Evolutionary conservation across 2,888 invertebrate species (phyloP), one percentile per base, ranked within the genome.

Genomic region (Ditula angustiorana): DNA sequence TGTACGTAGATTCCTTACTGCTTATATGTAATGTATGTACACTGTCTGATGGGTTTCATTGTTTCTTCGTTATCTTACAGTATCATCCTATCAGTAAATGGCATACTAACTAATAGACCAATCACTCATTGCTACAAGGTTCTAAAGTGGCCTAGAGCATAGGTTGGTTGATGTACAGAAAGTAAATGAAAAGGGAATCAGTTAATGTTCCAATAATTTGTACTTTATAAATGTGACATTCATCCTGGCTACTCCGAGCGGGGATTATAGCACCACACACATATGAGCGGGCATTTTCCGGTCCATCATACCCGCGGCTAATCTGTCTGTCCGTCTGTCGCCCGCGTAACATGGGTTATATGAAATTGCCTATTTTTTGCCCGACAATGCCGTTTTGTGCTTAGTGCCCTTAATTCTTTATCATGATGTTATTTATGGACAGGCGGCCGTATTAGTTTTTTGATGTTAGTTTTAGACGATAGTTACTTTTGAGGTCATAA

Each of bases 311-410:
- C 52, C 63, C 68, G 72, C 69, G 74, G 80, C 80, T 85, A 85
- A 83, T 85, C 85, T 81, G 83, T 85, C 84, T 75, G 80, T 77
- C 80, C 76, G 82, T 79, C 67, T 58, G 70, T 67, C 69, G 61
- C 69, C 56, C 21, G 28, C 24, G 69, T 80, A 74, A 80, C 77
- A 72, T 72, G 79, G 78, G 79, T 79, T 70, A 72, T 74, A 73
- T 76, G 74, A 75, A 76, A 80, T 80, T 75, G 76, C 71, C 75
- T 72, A 71, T 77, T 75, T 79, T 77, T 76, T 75, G 69, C 70
- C 60, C 67, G 68, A 74, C 74, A 74, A 67, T 66, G 69, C 69
- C 67, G 67, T 74, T 67, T 71, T 70, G 68, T 74, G 71, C 73
- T 72, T 70, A 67, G 67, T 35, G 28, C 33, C 63, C 58, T 66